Evolutionary conservation across 2,113 vertebrate species (phyloP).

Genomic region (Lutjanus erythropterus): DNA sequence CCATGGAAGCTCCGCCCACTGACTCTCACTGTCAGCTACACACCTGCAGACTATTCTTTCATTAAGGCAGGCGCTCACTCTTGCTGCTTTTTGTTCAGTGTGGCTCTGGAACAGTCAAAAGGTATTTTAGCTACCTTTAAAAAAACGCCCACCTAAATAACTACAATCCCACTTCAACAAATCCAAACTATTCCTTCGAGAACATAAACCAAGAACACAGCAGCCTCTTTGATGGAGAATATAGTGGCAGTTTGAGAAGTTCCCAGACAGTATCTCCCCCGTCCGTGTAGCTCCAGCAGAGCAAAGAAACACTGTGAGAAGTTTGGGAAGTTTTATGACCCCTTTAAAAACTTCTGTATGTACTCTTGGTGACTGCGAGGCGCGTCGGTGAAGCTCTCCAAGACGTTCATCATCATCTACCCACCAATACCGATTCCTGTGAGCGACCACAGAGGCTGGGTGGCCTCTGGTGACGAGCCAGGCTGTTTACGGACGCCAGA

Average conservation of each 20-base stretch:
- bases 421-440: conserved; percentile 41
- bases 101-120: too few species aligned
- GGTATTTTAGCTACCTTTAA: too few species aligned
- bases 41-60: too few species aligned
- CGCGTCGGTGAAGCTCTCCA: conserved; percentile 9
- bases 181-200: too few species aligned
- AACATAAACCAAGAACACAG: neutral
- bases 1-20: too few species aligned
- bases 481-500: conserved; percentile 54
- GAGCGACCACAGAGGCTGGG: conserved; percentile 68
- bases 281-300: neutral
- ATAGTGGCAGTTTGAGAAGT: neutral
- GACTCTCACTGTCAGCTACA: too few species aligned
- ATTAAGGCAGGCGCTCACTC: too few species aligned
- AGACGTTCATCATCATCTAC: conserved; percentile 43
- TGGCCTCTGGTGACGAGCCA: conserved; percentile 61
- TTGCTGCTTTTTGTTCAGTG: too few species aligned
- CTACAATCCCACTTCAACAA: too few species aligned
- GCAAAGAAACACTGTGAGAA: conserved; percentile 25
- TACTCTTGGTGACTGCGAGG: conserved; percentile 16
- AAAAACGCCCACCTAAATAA: too few species aligned
- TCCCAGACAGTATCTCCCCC: neutral
- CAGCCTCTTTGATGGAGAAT: neutral
- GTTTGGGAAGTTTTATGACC: conserved; percentile 33
- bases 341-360: conserved; percentile 22